Percentiles rank a stretch among this genome's conserved stretches.
phyloP scores from a whole-genome alignment of 2,113 vertebrate species.

The Urocynchramus pylzowi region DNA sequence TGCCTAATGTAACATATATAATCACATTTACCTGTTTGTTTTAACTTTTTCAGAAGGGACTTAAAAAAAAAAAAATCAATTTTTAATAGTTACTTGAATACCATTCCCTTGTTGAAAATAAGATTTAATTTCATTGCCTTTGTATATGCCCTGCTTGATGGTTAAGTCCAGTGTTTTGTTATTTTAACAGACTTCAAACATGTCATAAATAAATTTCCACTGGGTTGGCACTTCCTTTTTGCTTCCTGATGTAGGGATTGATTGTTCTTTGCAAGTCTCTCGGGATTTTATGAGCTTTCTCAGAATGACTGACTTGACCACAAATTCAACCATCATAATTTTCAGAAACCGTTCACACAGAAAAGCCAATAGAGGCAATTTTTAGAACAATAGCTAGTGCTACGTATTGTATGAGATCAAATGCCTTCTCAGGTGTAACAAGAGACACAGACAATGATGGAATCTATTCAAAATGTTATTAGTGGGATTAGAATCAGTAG shows the following conservation, averaged over 20 bases:
- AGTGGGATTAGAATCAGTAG: not conserved
- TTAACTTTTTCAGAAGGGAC: not conserved
- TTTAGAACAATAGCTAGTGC: conserved; percentile 6
- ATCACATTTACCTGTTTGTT: not conserved
- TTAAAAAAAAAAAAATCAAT: not conserved
- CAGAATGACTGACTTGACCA: conserved; percentile 47
- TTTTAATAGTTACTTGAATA: not conserved
- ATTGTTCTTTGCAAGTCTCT: conserved; percentile 68
- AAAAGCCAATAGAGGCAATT: conserved; percentile 7
- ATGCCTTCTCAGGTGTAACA: conserved; percentile 49
- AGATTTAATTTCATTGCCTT: conserved; percentile 8
- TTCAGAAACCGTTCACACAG: conserved; percentile 9
- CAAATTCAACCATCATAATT: not conserved
- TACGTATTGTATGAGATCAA: not conserved
- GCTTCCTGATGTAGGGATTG: conserved; percentile 69
- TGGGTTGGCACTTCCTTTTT: conserved; percentile 76
- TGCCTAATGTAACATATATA: conserved; percentile 27
- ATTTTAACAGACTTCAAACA: conserved; percentile 72
- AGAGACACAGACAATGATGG: not conserved
- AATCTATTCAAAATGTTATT: not conserved
- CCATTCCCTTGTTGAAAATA: not conserved
- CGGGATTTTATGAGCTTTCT: conserved; percentile 42
- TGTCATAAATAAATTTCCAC: conserved; percentile 74
- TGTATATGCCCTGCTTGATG: not conserved
- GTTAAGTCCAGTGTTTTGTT: conserved; percentile 57